A percentile compares a stretch with the other conserved stretches of the same genome.
Evolutionary conservation across 2,113 vertebrate species (phyloP).

Genomic region (Echinops telfairi): DNA sequence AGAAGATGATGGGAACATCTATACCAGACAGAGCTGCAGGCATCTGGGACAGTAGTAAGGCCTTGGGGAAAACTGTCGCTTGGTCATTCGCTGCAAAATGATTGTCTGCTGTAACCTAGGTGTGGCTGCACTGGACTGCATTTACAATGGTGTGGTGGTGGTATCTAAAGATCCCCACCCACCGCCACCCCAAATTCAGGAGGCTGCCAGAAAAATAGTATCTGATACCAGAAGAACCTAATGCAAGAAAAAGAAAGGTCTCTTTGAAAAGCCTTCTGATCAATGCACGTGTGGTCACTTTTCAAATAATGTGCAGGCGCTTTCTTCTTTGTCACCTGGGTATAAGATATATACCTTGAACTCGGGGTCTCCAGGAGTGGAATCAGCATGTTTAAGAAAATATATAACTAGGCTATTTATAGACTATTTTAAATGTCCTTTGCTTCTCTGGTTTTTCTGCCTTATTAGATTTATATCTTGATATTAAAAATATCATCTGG

Average conservation of each 20-base stretch:
- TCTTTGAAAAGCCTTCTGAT: neutral
- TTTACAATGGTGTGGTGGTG: fast-evolving
- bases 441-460: neutral
- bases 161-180: neutral
- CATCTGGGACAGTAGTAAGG: neutral
- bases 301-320: neutral
- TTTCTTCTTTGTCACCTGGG: neutral
- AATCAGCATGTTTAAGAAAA: neutral
- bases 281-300: neutral
- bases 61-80: neutral
- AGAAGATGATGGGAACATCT: too few relatives aligned
- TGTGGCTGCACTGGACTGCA: neutral
- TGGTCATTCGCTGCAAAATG: neutral
- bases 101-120: neutral
- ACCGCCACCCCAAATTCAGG: neutral
- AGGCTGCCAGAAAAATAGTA: neutral
- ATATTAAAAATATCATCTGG: neutral
- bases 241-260: neutral
- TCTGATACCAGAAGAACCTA: neutral
- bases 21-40: neutral
- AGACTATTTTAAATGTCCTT: conserved; percentile 54
- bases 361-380: neutral
- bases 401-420: neutral
- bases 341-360: neutral
- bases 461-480: conserved; percentile 34